phyloP scores from a whole-genome alignment of 2,113 vertebrate genomes.

The Pterocles orientalis region DNA sequence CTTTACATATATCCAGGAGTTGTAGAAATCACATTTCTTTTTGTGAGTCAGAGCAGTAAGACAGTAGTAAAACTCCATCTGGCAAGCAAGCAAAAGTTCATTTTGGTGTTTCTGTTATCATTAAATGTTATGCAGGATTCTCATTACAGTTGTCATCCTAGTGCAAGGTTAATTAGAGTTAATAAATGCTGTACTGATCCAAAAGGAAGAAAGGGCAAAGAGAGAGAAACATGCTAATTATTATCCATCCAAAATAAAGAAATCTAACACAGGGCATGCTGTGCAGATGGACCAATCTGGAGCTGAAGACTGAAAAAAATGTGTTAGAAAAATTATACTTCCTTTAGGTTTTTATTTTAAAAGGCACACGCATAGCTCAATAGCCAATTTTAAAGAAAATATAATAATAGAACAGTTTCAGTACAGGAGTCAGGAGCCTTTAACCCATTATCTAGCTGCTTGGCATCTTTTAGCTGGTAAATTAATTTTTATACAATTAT shows the following conservation, averaged over 20 bases:
- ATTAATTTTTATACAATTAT: background rate
- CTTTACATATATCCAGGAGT: background rate
- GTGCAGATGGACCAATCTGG: constrained; percentile 32
- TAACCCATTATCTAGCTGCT: background rate
- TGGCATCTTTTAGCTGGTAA: background rate
- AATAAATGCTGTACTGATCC: constrained; percentile 42
- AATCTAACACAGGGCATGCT: background rate
- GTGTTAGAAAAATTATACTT: background rate
- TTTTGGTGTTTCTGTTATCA: constrained; percentile 49
- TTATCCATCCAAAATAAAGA: constrained; percentile 26
- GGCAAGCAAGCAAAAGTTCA: constrained; percentile 11
- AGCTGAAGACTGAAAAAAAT: background rate
- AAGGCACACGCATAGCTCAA: background rate
- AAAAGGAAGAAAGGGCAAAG: constrained; percentile 40
- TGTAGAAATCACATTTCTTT: constrained; percentile 7
- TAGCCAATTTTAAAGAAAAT: background rate
- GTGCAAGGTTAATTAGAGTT: constrained; percentile 62
- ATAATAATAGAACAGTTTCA: background rate
- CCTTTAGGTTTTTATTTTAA: background rate
- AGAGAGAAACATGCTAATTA: constrained; percentile 43
- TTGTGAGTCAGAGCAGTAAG: constrained; percentile 12
- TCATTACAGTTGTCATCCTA: constrained; percentile 50
- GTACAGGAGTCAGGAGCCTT: background rate
- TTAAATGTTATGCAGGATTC: constrained; percentile 49
- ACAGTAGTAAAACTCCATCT: constrained; percentile 53